phyloP scores from a whole-genome alignment of 2,888 invertebrate species.

The Rhimphoctona megacephalus region DNA sequence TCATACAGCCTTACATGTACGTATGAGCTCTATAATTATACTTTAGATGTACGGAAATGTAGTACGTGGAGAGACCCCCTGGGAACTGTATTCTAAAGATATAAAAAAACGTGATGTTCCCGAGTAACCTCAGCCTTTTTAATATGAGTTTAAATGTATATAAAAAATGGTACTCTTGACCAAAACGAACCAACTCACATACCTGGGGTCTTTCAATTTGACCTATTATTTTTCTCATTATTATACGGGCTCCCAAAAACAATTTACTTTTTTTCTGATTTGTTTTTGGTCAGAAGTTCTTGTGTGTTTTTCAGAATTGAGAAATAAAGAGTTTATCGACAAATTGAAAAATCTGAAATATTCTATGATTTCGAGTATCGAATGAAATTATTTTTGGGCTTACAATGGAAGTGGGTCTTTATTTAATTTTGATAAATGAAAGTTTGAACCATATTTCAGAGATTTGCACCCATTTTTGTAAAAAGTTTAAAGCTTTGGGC shows the following conservation, averaged over 20 bases:
- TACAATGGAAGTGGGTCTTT: too few species aligned
- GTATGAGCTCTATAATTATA: constrained; percentile 20
- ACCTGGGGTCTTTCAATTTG: neutral
- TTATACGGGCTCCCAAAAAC: neutral
- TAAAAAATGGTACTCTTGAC: constrained; percentile 1
- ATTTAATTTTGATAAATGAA: too few species aligned
- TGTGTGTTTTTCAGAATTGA: neutral
- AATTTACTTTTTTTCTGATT: neutral
- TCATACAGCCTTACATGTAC: constrained; percentile 11
- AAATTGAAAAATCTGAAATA: neutral
- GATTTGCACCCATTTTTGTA: too few species aligned
- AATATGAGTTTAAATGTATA: neutral
- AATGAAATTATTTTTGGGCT: neutral
- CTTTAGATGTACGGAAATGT: constrained; percentile 3
- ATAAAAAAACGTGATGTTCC: neutral
- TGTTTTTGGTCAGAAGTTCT: neutral
- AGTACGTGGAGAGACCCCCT: constrained; percentile 10
- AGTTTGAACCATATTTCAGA: too few species aligned
- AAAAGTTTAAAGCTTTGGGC: too few species aligned
- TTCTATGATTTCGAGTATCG: neutral
- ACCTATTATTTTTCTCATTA: too few species aligned
- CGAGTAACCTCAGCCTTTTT: neutral
- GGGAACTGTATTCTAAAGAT: constrained; percentile 12
- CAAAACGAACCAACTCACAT: neutral
- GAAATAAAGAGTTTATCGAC: neutral